Percentiles rank a stretch among this genome's conserved stretches.
These are phyloP conservation scores for Brachionus rotundiformis DNA, from an alignment of 1,140 invertebrate genomes.

Conservation along the genomic window DNA sequence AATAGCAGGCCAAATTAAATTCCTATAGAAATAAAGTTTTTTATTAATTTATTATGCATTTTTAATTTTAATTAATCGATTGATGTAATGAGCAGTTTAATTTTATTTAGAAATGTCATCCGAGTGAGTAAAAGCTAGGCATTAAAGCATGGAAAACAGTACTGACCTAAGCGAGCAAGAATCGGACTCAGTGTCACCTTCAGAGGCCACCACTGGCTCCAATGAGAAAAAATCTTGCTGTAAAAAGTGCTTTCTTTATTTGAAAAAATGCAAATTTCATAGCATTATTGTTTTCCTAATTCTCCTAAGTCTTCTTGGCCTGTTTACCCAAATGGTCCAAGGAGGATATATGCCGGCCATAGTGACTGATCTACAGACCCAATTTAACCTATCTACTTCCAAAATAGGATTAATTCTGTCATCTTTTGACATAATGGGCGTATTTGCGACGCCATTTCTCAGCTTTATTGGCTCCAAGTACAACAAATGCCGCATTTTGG, in stretches of 20 bases:
- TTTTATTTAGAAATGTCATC: no score
- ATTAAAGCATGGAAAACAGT: not conserved
- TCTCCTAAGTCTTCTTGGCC: slow-evolving; percentile 39
- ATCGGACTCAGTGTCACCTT: not conserved
- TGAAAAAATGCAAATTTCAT: slow-evolving; percentile 39
- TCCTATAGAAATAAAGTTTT: not conserved
- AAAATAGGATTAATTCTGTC: slow-evolving; percentile 56
- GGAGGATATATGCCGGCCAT: slow-evolving; percentile 53
- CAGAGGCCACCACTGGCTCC: no score
- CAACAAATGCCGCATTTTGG: slow-evolving; percentile 54
- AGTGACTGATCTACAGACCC: slow-evolving; percentile 55
- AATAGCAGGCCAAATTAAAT: not conserved
- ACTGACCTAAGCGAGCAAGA: not conserved
- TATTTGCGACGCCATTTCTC: slow-evolving; percentile 55
- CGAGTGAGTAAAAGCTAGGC: not conserved
- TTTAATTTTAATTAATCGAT: not conserved
- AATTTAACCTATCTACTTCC: slow-evolving; percentile 55
- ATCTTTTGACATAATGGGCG: slow-evolving; percentile 56
- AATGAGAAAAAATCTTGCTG: not conserved
- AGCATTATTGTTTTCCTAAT: slow-evolving; percentile 36
- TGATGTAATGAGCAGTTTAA: no score
- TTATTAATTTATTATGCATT: no score
- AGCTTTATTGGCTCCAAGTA: slow-evolving; percentile 53
- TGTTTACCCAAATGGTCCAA: slow-evolving; percentile 53
- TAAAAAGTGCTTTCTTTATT: not conserved